Evolutionary conservation across 1,140 invertebrate genomes (phyloP).

Genomic region (Centruroides sculpturatus): DNA sequence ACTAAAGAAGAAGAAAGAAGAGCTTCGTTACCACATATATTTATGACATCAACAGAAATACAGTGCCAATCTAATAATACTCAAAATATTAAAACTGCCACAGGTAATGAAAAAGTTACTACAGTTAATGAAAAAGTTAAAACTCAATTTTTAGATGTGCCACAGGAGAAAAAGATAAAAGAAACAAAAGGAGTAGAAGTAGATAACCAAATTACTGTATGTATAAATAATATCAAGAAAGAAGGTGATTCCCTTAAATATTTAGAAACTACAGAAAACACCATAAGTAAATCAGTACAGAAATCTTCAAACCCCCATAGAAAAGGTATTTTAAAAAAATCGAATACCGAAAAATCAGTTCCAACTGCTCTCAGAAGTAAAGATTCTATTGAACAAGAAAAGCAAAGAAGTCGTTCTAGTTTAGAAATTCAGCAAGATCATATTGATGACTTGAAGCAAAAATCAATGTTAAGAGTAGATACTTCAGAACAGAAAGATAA

Average conservation of each 20-base stretch:
- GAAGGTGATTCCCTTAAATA: too few relatives aligned
- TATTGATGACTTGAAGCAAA: too few relatives aligned
- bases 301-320: not conserved
- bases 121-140: not conserved
- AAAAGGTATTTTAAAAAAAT: slow-evolving; percentile 4
- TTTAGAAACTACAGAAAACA: not conserved
- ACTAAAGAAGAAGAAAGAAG: slow-evolving; percentile 3
- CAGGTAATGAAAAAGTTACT: not conserved
- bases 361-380: not conserved
- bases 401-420: slow-evolving; percentile 1
- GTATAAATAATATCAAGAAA: too few relatives aligned
- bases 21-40: slow-evolving; percentile 8
- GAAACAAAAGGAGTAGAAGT: too few relatives aligned
- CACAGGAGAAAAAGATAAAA: too few relatives aligned
- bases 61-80: not conserved
- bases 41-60: too few relatives aligned
- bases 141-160: too few relatives aligned
- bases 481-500: too few relatives aligned
- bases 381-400: not conserved
- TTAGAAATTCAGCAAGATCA: too few relatives aligned
- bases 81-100: not conserved
- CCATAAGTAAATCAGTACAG: not conserved
- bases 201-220: too few relatives aligned
- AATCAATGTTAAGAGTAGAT: too few relatives aligned
- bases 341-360: not conserved